phyloP scores from a whole-genome alignment of 2,888 invertebrate genomes.

The Acleris sparsana region DNA sequence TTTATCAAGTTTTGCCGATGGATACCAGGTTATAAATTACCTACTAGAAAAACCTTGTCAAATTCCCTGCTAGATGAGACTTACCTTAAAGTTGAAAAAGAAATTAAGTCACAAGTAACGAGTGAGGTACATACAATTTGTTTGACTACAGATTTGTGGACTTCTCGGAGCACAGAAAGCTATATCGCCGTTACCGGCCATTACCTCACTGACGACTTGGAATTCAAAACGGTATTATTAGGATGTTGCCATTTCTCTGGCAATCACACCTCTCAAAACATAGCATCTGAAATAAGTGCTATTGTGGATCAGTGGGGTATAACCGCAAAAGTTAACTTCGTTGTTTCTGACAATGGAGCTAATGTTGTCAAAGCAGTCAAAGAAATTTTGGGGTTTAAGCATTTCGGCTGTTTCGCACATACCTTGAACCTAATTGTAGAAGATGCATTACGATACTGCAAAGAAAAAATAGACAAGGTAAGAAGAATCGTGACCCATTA shows the following conservation, averaged over 20 bases:
- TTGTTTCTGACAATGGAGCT: background rate
- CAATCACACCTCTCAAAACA: background rate
- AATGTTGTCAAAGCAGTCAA: background rate
- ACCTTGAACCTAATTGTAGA: background rate
- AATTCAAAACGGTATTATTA: background rate
- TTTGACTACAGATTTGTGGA: background rate
- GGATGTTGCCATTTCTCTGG: background rate
- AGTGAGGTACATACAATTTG: background rate
- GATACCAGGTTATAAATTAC: conserved; percentile 44
- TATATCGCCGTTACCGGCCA: background rate
- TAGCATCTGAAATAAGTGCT: background rate
- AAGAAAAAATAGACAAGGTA: background rate
- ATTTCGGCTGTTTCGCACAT: background rate
- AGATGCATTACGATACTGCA: background rate
- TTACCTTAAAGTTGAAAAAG: background rate
- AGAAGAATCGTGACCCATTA: conserved; percentile 2
- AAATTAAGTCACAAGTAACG: background rate
- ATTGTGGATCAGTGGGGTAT: background rate
- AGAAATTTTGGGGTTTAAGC: no score
- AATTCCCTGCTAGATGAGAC: conserved; percentile 30
- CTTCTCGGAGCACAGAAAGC: background rate
- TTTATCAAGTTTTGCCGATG: conserved; percentile 41
- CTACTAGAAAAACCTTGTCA: conserved; percentile 42
- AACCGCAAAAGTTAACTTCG: background rate
- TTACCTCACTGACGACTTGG: background rate